Evolutionary conservation across 1,140 invertebrate genomes (phyloP).

Genomic region (Musca domestica): DNA sequence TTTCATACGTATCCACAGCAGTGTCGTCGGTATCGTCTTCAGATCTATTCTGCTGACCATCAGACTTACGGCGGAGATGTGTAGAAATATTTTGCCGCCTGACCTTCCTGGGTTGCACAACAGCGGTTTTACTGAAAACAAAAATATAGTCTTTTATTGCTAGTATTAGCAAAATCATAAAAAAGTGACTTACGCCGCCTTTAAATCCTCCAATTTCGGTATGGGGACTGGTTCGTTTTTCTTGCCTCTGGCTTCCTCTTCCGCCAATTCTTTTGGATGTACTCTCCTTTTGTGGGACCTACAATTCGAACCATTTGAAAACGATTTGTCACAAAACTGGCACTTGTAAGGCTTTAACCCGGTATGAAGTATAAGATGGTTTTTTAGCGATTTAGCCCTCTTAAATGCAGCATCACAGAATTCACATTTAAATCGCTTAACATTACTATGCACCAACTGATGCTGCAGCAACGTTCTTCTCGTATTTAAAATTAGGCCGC

Average conservation of each 20-base stretch:
- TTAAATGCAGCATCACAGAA: slow-evolving; percentile 50
- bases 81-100: background rate
- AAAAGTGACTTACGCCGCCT: slow-evolving; percentile 36
- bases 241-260: slow-evolving; percentile 45
- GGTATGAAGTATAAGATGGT: slow-evolving; percentile 55
- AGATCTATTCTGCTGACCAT: background rate
- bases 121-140: slow-evolving; percentile 16
- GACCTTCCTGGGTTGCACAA: slow-evolving; percentile 19
- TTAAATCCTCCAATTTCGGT: slow-evolving; percentile 46
- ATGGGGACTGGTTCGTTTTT: slow-evolving; percentile 32
- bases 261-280: slow-evolving; percentile 55
- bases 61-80: too few relatives aligned
- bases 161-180: background rate
- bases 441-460: slow-evolving; percentile 54
- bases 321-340: slow-evolving; percentile 55
- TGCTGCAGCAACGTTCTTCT: slow-evolving; percentile 56
- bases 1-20: background rate
- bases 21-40: background rate
- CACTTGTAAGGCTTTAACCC: slow-evolving; percentile 56
- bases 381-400: slow-evolving; percentile 51
- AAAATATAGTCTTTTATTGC: background rate
- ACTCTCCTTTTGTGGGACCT: slow-evolving; percentile 56
- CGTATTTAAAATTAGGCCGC: slow-evolving; percentile 54
- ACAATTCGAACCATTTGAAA: slow-evolving; percentile 57
- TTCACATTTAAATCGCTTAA: slow-evolving; percentile 53